These are phyloP conservation scores for Idris sp. DNA, from an alignment of 1,140 invertebrate genomes.

Conservation along the genomic window DNA sequence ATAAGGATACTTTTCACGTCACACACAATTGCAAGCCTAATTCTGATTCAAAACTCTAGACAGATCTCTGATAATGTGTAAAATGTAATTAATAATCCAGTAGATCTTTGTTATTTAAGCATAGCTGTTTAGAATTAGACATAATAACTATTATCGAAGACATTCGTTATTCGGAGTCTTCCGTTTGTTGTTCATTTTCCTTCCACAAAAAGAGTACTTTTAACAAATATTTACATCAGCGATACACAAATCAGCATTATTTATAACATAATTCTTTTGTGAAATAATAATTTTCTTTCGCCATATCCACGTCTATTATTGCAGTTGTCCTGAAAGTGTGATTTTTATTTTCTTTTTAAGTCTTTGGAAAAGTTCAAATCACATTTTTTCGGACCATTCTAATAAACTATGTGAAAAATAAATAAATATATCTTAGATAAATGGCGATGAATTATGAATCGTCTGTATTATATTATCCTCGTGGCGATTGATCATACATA, in stretches of 20 bases:
- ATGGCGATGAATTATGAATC: conserved; percentile 11
- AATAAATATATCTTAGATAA: conserved; percentile 21
- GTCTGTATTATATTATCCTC: no score
- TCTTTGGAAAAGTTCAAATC: no score
- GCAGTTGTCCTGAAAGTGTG: no score
- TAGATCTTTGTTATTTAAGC: conserved; percentile 42
- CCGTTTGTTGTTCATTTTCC: conserved; percentile 54
- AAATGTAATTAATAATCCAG: conserved; percentile 49
- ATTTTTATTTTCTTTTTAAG: no score
- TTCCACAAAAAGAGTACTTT: conserved; percentile 40
- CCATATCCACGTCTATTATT: conserved; percentile 25
- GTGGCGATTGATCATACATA: no score
- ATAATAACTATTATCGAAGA: conserved; percentile 40
- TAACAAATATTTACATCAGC: conserved; percentile 56
- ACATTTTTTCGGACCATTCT: no score
- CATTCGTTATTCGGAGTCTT: conserved; percentile 57
- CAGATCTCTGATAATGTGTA: conserved; percentile 46
- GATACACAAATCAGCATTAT: conserved; percentile 63
- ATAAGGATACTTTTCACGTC: conserved; percentile 53
- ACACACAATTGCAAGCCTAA: conserved; percentile 57
- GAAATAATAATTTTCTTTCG: conserved; percentile 5
- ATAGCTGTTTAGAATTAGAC: conserved; percentile 37
- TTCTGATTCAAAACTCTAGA: conserved; percentile 33
- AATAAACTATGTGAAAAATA: conserved; percentile 8
- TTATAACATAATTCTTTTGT: conserved; percentile 2